Evolutionary conservation across 2,888 invertebrate species (phyloP).

Genomic region (Pseudolycoriella hygida): DNA sequence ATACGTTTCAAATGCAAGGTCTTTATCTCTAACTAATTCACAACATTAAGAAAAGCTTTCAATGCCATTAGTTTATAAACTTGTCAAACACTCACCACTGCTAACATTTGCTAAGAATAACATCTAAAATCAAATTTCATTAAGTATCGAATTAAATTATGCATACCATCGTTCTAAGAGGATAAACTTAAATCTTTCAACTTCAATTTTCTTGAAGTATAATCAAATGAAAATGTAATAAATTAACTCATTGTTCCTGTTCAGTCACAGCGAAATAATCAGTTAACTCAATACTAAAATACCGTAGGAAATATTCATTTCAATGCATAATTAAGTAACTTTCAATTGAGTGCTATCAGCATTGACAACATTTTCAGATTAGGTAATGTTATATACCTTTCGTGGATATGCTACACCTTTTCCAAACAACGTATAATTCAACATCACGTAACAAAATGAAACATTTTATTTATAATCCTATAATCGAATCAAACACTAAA

Average conservation of each 20-base stretch:
- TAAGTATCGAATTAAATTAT: too few relatives aligned
- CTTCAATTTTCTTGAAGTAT: not conserved
- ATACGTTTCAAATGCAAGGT: too few relatives aligned
- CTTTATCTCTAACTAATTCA: too few relatives aligned
- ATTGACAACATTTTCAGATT: conserved; percentile 1
- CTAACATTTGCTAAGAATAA: too few relatives aligned
- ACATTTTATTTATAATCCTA: conserved; percentile 2
- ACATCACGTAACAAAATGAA: conserved; percentile 3
- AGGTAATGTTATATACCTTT: not conserved
- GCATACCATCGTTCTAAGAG: too few relatives aligned
- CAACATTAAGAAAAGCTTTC: too few relatives aligned
- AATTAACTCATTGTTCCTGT: not conserved
- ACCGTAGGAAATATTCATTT: not conserved
- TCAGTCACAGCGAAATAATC: not conserved
- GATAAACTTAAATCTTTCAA: not conserved
- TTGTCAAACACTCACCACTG: too few relatives aligned
- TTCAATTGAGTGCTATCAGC: conserved; percentile 1
- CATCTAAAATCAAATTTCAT: too few relatives aligned
- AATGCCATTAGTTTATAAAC: too few relatives aligned
- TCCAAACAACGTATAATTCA: not conserved
- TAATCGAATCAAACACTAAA: conserved; percentile 1
- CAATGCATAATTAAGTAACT: not conserved
- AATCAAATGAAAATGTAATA: not conserved
- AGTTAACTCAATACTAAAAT: not conserved
- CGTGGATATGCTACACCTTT: not conserved